Base-by-base conservation (phyloP, 2,888 invertebrate species). In the Craniophora ligustri region DNA sequence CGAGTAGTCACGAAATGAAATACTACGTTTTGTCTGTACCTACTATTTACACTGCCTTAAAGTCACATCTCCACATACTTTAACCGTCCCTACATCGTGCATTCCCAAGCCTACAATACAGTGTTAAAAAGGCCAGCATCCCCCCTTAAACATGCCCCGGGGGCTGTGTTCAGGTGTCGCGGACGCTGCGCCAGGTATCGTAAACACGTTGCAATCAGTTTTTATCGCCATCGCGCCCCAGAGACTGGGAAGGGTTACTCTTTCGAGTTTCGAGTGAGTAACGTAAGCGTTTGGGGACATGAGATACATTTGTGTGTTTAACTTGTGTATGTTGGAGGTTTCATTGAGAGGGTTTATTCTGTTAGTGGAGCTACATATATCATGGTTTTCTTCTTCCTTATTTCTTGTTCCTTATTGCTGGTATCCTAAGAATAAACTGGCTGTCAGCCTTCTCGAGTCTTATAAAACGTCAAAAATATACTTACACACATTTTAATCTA, bases 171-270 rank as follows among this genome's bases (percentile, higher is more conserved):
- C 81, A 82, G 81, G 81, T 81, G 82, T 72, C 66, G 63, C 57
- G 63, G 78, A 75, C 76, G 79, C 66, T 63, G 62, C 65, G 69
- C 68, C 82, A 81, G 80, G 82, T 79, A 73, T 49, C 62, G 70
- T 76, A 75, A 78, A 78, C 77, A 72, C 58, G 67, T 46, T 64
- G 58, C 81, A 80, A 82, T 82, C 80, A 75, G 78, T 79, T 82
- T 80, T 82, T 82, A 81, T 81, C 75, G 68, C 72, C 75, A 71
- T 70, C 60, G 50, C 71, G 66, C 78, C 69, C 73, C 18, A 34
- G 80, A 76, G 81, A 70, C 61, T 0, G 15, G 23, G 39, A 53
- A 63, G 67, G 72, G 61, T 63, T 60, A 44, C 35, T 53, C 49
- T 39, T 40, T 30, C 42, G 40, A 57, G 48, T 50, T 54, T 21